These are phyloP conservation scores for Telenomus remus DNA, from an alignment of 1,140 invertebrate species.

Conservation along the genomic window DNA sequence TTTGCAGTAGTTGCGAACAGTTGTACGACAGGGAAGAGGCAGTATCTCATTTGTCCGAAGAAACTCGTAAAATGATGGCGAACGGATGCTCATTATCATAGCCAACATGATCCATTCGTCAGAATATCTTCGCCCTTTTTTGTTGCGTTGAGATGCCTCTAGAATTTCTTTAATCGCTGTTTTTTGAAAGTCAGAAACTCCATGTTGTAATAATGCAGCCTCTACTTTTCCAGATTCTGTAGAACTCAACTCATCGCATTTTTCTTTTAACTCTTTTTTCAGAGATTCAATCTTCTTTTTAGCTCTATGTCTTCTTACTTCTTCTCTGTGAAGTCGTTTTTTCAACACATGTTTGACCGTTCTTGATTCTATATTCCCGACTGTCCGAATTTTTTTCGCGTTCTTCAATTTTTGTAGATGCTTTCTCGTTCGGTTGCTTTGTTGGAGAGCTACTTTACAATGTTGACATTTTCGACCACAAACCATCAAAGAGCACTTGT, in stretches of 20 bases:
- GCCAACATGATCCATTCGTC: slow-evolving; percentile 50
- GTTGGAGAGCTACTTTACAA: slow-evolving; percentile 12
- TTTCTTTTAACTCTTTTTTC: not conserved
- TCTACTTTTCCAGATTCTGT: slow-evolving; percentile 13
- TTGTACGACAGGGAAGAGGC: slow-evolving; percentile 39
- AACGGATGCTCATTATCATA: slow-evolving; percentile 47
- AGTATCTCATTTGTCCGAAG: slow-evolving; percentile 46
- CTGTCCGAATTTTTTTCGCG: not conserved
- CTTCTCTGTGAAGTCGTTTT: slow-evolving; percentile 5
- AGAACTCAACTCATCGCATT: slow-evolving; percentile 6
- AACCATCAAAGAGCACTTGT: slow-evolving; percentile 13
- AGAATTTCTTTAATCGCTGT: slow-evolving; percentile 3
- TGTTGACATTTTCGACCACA: slow-evolving; percentile 13
- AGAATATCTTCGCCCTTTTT: slow-evolving; percentile 40
- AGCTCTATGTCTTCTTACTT: slow-evolving; percentile 3
- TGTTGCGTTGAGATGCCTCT: slow-evolving; percentile 20
- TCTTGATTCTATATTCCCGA: slow-evolving; percentile 1
- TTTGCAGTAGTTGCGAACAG: slow-evolving; percentile 27
- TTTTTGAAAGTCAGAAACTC: slow-evolving; percentile 16
- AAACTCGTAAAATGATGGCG: slow-evolving; percentile 50
- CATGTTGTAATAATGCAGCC: not conserved
- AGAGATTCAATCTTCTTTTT: not conserved
- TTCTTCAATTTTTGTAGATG: not conserved
- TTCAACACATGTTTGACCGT: slow-evolving; percentile 3
- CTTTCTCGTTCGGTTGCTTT: slow-evolving; percentile 10